Percentiles rank a stretch among this genome's conserved stretches.
These are phyloP conservation scores for Apostichopus leukothele DNA, from an alignment of 53 echinoderm and acorn worm genomes.

Conservation along the genomic window DNA sequence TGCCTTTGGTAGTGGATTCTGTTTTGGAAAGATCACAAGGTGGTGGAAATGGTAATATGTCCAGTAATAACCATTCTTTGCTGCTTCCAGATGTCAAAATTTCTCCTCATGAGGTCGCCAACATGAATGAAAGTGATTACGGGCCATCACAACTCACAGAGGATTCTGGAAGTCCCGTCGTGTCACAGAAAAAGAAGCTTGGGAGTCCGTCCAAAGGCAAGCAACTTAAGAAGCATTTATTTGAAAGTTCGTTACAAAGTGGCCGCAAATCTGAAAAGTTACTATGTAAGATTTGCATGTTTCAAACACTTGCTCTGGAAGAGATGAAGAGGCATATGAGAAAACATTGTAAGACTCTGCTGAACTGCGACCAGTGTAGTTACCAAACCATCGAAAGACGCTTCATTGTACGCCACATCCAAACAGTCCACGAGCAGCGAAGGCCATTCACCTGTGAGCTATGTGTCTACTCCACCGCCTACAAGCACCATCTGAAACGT, in stretches of 20 bases:
- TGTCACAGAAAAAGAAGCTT: neutral
- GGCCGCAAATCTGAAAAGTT: conserved; percentile 11
- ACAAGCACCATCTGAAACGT: conserved; percentile 82
- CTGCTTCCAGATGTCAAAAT: neutral
- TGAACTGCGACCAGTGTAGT: conserved; percentile 75
- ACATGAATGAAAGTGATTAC: neutral
- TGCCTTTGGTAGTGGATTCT: neutral
- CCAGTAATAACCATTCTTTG: neutral
- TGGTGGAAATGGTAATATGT: neutral
- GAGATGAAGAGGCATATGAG: conserved; percentile 65
- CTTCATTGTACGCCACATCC: conserved; percentile 81
- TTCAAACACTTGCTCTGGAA: conserved; percentile 58
- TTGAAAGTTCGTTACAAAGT: neutral
- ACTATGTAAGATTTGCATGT: conserved; percentile 66
- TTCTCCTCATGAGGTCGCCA: neutral
- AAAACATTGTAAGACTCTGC: conserved; percentile 67
- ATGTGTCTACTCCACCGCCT: conserved; percentile 78
- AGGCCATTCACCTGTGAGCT: conserved; percentile 79
- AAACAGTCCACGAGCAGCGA: conserved; percentile 85
- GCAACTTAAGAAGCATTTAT: neutral
- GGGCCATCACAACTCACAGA: neutral
- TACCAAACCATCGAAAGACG: conserved; percentile 83
- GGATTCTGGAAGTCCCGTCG: neutral
- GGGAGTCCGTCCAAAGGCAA: conserved; percentile 24
- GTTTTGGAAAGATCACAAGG: neutral